phyloP scores from a whole-genome alignment of 2,797 vertebrate genomes.

The Tragelaphus oryx region DNA sequence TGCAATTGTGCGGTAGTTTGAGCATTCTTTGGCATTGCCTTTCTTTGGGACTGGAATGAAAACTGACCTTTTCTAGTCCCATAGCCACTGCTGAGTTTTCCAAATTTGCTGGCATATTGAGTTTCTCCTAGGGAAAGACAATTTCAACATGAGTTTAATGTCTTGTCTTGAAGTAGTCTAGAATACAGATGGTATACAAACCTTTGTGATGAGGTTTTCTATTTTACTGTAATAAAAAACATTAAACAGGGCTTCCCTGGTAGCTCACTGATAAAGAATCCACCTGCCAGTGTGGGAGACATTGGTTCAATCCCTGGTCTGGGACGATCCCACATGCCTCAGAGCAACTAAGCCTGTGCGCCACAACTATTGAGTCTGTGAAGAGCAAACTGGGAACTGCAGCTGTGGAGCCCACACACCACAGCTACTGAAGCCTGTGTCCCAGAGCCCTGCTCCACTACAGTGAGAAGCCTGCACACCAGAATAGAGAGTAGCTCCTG shows the following conservation, averaged over 20 bases:
- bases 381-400: not conserved
- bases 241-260: not conserved
- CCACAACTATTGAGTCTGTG: not conserved
- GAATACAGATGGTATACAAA: not conserved
- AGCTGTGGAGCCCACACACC: not conserved
- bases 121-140: not conserved
- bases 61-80: not conserved
- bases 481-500: not conserved
- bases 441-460: not conserved
- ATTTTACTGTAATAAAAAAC: not conserved
- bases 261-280: not conserved
- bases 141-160: not conserved
- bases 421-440: not conserved
- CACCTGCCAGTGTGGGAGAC: not conserved
- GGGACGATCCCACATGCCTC: not conserved
- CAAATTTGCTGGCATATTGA: not conserved
- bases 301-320: not conserved
- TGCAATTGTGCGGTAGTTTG: not conserved
- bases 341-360: not conserved
- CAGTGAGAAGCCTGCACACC: fast-evolving
- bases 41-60: not conserved
- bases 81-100: not conserved
- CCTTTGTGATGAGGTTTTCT: not conserved
- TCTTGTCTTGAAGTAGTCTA: not conserved
- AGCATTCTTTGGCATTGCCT: not conserved